Conservation (phyloP, 2,797 vertebrate species). For the Pyrocephalus nanus region DNA sequence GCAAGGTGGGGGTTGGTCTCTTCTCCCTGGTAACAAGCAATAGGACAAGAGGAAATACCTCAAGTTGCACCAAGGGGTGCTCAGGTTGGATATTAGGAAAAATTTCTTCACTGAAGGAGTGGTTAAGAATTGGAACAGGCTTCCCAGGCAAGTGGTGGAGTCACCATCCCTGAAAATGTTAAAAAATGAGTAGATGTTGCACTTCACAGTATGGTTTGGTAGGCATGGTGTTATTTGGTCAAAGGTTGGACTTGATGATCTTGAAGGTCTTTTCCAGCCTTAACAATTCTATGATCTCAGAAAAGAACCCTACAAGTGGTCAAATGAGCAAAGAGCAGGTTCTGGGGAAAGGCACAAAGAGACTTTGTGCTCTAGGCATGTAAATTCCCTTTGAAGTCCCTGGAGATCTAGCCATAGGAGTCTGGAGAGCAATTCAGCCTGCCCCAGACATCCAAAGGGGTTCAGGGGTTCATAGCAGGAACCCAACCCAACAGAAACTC, state of each 20-base stretch:
- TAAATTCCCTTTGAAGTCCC: background rate
- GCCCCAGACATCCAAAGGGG: accelerated
- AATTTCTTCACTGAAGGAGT: background rate
- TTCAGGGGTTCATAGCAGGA: background rate
- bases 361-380: background rate
- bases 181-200: background rate
- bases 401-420: background rate
- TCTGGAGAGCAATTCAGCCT: background rate
- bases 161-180: background rate
- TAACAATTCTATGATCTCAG: background rate
- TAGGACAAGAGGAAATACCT: background rate
- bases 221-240: background rate
- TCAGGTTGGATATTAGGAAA: background rate
- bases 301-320: background rate
- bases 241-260: background rate
- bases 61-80: background rate
- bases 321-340: background rate
- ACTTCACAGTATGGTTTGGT: background rate
- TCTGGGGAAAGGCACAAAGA: background rate
- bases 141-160: background rate
- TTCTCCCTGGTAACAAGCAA: background rate
- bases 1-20: background rate
- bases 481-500: background rate
- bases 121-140: background rate
- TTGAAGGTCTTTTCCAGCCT: background rate